Evolutionary conservation across 2,888 invertebrate species (phyloP).

Genomic region (Calliphora vomitoria): DNA sequence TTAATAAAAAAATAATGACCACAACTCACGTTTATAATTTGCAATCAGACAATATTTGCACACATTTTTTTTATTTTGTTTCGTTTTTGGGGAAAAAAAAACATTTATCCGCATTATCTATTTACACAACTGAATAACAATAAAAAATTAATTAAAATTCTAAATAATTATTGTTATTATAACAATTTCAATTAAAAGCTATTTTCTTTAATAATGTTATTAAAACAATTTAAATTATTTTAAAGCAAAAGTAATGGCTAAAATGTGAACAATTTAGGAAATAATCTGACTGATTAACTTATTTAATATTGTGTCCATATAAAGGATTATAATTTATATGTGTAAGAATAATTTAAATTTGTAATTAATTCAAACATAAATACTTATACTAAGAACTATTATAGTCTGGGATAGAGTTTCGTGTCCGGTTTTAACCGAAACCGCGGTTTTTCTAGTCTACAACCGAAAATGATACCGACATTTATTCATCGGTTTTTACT

Average conservation of each 20-base stretch:
- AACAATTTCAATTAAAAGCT: constrained; percentile 44
- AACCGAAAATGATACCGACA: too few species aligned
- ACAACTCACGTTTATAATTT: constrained; percentile 57
- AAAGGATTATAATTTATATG: too few species aligned
- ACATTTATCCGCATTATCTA: constrained; percentile 9
- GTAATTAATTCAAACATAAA: too few species aligned
- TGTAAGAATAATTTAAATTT: too few species aligned
- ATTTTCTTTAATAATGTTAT: constrained; percentile 35
- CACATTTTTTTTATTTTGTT: neutral
- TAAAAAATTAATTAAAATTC: constrained; percentile 49
- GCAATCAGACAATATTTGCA: constrained; percentile 30
- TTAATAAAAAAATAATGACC: constrained; percentile 14
- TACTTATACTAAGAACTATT: too few species aligned
- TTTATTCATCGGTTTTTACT: too few species aligned
- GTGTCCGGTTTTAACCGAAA: too few species aligned
- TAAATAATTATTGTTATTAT: constrained; percentile 54
- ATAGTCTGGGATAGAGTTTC: too few species aligned
- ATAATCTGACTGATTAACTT: neutral
- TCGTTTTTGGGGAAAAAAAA: neutral
- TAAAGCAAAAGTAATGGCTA: neutral
- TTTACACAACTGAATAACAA: constrained; percentile 1
- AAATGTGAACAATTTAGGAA: neutral
- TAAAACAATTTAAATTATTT: constrained; percentile 5
- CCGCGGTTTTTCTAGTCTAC: too few species aligned
- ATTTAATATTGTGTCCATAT: too few species aligned